Evolutionary conservation across 1,140 invertebrate species (phyloP), one percentile per base, ranked within the genome.

Genomic region (Philopotamus ludificatus): DNA sequence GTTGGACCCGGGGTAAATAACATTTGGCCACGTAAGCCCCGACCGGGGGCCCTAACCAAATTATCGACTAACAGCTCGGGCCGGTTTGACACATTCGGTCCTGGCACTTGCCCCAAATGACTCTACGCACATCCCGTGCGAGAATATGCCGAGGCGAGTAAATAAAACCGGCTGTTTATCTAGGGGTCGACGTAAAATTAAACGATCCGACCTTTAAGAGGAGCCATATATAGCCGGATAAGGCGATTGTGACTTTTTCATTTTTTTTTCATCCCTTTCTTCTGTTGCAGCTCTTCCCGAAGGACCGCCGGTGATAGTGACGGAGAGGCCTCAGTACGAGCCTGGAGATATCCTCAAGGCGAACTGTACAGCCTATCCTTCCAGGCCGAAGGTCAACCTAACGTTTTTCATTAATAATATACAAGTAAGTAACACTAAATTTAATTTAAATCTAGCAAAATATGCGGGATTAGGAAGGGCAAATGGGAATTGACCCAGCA

Each of bases 321-420:
- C 87, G 18, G 87, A 87, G 67, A 83, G 85, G 65, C 82, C 82
- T 62, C 85, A 86, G 72, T 92, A 92, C 76, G 86, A 88, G 71
- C 82, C 86, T 3, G 90, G 89, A 2, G 89, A 93, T 72, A 76
- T 85, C 22, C 79, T 93, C 25, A 77, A 83, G 71, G 90, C 87
- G 28, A 90, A 90, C 74, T 93, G 91, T 76, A 87, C 84, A 53
- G 85, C 88, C n/a, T 82, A 85, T 22, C 82, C 86, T 1, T 89
- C 89, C n/a, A 78, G 84, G 55, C 90, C 90, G 7, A 81, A 86
- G 7, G 81, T 85, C 23, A 80, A 84, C 42, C 77, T 92, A 42
- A 84, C 82, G 34, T 91, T 92, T 79, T 83, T 84, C 71, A 83
- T 93, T 71, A 93, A 93, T 72, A 85, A 86, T 70, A 79, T 85